phyloP scores from a whole-genome alignment of 2,113 vertebrate genomes.

The Coracopsis vasa region DNA sequence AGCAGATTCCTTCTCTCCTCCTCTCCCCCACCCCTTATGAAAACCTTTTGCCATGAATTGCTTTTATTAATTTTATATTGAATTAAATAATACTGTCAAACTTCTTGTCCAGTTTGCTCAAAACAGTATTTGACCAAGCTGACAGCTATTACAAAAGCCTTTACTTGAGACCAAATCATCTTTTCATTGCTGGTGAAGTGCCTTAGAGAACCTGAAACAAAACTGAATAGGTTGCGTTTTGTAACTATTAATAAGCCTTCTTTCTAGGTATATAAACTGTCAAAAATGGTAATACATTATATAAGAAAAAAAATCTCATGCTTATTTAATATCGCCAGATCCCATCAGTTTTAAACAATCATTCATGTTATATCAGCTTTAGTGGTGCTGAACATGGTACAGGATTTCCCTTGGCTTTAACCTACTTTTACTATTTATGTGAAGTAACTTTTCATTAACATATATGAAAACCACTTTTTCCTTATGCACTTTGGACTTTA shows the following conservation, averaged over 20 bases:
- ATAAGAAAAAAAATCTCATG: not conserved
- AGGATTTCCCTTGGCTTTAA: conserved; percentile 37
- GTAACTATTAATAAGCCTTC: conserved; percentile 13
- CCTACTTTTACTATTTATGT: not conserved
- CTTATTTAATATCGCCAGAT: conserved; percentile 14
- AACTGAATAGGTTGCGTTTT: conserved; percentile 30
- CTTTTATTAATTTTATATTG: conserved; percentile 9
- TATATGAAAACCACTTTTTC: not conserved
- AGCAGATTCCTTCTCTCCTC: not conserved
- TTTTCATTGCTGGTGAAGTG: conserved; percentile 30
- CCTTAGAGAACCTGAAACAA: conserved; percentile 16
- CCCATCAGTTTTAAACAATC: conserved; percentile 32
- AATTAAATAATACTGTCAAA: conserved; percentile 12
- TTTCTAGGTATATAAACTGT: conserved; percentile 27
- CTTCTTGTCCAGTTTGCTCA: not conserved
- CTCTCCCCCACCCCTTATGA: not conserved
- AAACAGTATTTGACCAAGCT: conserved; percentile 24
- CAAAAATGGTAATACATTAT: conserved; percentile 16
- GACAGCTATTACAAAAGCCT: conserved; percentile 40
- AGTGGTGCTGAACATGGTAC: not conserved
- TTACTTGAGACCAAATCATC: conserved; percentile 31
- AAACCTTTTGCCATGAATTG: not conserved
- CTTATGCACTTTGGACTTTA: not conserved
- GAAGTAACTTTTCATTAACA: not conserved
- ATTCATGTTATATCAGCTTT: conserved; percentile 44